Percentiles rank a stretch among this genome's conserved stretches.
Conservation (phyloP, 1,140 invertebrate genomes). For the Odontomachus brunneus region DNA sequence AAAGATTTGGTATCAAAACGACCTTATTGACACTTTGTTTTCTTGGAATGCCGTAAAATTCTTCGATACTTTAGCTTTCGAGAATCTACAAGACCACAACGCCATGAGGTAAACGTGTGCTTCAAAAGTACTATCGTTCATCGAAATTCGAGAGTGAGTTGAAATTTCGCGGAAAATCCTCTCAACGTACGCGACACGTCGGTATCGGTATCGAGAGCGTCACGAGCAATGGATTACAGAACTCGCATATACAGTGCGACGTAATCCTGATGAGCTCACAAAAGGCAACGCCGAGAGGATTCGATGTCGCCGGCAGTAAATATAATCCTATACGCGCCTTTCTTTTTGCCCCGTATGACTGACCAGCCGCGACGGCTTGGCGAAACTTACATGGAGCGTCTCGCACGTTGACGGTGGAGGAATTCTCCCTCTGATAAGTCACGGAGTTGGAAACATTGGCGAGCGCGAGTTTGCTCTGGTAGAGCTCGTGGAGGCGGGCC, state of each 20-base stretch:
- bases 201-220: not conserved
- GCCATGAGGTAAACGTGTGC: too few species aligned
- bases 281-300: not conserved
- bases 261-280: slow-evolving; percentile 7
- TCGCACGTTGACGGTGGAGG: slow-evolving; percentile 80
- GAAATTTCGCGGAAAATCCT: not conserved
- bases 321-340: not conserved
- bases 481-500: slow-evolving; percentile 89
- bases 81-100: too few species aligned
- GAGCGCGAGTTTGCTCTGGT: slow-evolving; percentile 88
- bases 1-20: too few species aligned
- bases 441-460: slow-evolving; percentile 86
- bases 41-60: not conserved
- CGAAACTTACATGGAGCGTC: slow-evolving; percentile 82
- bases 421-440: slow-evolving; percentile 85
- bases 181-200: not conserved
- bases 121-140: not conserved
- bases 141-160: not conserved
- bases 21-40: too few species aligned
- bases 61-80: not conserved
- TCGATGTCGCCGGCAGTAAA: slow-evolving; percentile 7
- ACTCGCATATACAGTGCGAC: not conserved
- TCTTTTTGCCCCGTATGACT: not conserved
- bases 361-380: not conserved
- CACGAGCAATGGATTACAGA: not conserved